Evolutionary conservation across 2,113 vertebrate species (phyloP).

Genomic region (Clarias batrachus): DNA sequence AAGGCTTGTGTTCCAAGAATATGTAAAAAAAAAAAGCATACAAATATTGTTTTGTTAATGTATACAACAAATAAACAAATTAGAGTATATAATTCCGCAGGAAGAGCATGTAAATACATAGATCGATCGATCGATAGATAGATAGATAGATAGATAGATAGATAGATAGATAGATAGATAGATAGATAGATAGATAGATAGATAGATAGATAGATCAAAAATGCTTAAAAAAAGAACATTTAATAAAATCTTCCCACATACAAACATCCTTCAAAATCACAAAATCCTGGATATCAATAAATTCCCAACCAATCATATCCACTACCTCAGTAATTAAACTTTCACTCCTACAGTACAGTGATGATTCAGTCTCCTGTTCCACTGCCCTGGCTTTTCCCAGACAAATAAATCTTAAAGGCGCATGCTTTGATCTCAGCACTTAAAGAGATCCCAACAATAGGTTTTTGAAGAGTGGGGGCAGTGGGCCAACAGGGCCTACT

Average conservation of each 20-base stretch:
- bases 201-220: background rate
- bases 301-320: background rate
- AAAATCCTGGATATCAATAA: background rate
- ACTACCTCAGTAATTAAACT: background rate
- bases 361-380: constrained; percentile 10
- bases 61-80: background rate
- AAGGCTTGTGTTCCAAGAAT: background rate
- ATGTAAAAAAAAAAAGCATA: background rate
- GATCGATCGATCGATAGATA: background rate
- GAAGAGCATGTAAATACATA: background rate
- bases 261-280: background rate
- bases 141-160: constrained; percentile 4
- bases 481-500: constrained; percentile 82
- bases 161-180: constrained; percentile 5
- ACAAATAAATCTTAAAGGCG: constrained; percentile 97
- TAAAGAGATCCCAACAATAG: constrained; percentile 87
- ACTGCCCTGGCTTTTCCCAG: constrained; percentile 81
- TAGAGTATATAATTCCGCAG: background rate
- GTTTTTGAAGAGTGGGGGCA: constrained; percentile 83
- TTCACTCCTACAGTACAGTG: constrained; percentile 21
- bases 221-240: background rate
- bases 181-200: background rate
- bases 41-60: background rate
- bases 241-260: background rate
- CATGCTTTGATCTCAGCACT: constrained; percentile 92